A percentile compares a stretch with the other conserved stretches of the same genome.
phyloP scores from a whole-genome alignment of 2,888 invertebrate species.

The Fissipunctia ypsillon region DNA sequence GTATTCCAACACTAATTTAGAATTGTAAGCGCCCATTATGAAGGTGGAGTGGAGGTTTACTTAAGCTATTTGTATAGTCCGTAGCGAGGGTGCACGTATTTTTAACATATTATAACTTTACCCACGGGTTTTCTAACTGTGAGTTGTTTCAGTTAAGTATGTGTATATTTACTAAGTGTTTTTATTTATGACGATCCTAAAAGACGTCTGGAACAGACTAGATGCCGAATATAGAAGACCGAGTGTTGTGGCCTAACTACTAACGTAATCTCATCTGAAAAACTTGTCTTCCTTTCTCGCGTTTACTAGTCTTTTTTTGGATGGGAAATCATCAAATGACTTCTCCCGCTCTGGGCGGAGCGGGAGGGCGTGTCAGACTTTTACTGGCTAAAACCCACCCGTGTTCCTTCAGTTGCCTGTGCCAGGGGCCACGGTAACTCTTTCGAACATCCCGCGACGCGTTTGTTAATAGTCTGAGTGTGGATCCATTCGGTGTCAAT shows the following conservation, averaged over 20 bases:
- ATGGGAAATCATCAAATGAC: no score
- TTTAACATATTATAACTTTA: conserved; percentile 17
- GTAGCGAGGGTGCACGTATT: conserved; percentile 9
- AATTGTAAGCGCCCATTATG: conserved; percentile 46
- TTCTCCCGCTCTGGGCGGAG: no score
- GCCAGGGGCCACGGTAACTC: no score
- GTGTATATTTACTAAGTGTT: neutral
- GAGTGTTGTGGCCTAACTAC: neutral
- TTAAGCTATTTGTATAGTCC: conserved; percentile 40
- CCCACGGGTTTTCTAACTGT: conserved; percentile 4
- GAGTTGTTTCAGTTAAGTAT: neutral
- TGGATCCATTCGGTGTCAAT: no score
- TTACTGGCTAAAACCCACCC: no score
- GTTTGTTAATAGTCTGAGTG: no score
- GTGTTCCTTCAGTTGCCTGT: no score
- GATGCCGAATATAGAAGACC: neutral
- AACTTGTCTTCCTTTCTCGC: neutral
- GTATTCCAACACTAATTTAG: conserved; percentile 44
- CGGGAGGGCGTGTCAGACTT: no score
- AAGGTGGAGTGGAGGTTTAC: conserved; percentile 48
- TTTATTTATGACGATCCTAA: neutral
- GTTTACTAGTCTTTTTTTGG: no score
- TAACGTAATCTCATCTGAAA: neutral
- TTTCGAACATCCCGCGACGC: no score
- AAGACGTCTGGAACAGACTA: neutral